Evolutionary conservation across 2,888 invertebrate genomes (phyloP), one percentile per base, ranked within the genome.

Genomic region (Cheilosia soror): DNA sequence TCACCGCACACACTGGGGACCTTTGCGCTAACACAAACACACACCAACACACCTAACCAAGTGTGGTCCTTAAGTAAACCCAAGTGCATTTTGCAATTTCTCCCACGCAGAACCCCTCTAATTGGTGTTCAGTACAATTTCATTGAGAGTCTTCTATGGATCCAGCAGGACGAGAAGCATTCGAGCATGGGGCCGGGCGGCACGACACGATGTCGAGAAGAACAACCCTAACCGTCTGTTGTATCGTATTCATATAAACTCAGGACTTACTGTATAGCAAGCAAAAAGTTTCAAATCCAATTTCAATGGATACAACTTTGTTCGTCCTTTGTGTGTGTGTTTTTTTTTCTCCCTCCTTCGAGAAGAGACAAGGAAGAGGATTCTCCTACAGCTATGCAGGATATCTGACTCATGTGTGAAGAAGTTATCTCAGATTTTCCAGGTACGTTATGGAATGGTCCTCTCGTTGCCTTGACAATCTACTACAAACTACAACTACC

Each of bases 51-150:
- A 40, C 47, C 25, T 5, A 69, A 44, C 29, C 40, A 37, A 58
- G n/a, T 62, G 33, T 9, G 66, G 15, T 55, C 37, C 53, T 68
- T 78, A 60, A 66, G 62, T 49, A 78, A 78, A 72, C 77, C 60
- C 20, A 60, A 72, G 78, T 83, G 82, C 78, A 77, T 77, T 82
- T 82, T 66, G 53, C 60, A 72, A 66, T 77, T 72, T 47, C 72
- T 49, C 77, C 57, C 55, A 25, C 75, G 11, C 15, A 9, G 15
- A 65, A 57, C 37, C 49, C 31, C 55, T 57, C 57, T 75, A 68
- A 76, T 68, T 76, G 76, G 66, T 51, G 58, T 53, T 66, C 75
- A 40, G 47, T 60, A 44, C 51, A 33, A 68, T 76, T 60, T 58
- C 75, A 66, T 58, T 37, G 75, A 40, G 65, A n/a, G n/a, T 55